phyloP scores from a whole-genome alignment of 1,140 invertebrate species.

The Drosophila ambigua region DNA sequence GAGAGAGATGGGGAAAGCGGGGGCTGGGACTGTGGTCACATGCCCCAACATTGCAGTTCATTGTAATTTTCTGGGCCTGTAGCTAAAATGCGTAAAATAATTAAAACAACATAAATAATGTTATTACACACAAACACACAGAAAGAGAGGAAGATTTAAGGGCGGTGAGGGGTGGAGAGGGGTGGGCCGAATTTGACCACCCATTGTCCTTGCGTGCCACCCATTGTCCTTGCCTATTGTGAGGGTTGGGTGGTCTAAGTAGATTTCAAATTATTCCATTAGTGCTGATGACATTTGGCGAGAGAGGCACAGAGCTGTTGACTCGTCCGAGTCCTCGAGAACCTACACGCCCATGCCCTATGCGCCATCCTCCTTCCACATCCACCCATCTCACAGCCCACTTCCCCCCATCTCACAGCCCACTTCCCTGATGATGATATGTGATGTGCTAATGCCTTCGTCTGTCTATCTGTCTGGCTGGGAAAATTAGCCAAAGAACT shows the following conservation, averaged over 20 bases:
- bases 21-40: slow-evolving; percentile 32
- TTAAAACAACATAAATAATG: slow-evolving; percentile 76
- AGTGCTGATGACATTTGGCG: slow-evolving; percentile 76
- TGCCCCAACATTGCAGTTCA: slow-evolving; percentile 48
- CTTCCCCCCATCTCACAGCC: not conserved
- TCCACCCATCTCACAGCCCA: too few relatives aligned
- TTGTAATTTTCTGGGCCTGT: slow-evolving; percentile 41
- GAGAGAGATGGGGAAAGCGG: slow-evolving; percentile 10
- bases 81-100: slow-evolving; percentile 69
- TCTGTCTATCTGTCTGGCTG: slow-evolving; percentile 16
- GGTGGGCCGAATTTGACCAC: slow-evolving; percentile 17
- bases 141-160: not conserved
- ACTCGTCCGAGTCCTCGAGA: not conserved
- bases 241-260: slow-evolving; percentile 50
- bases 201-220: slow-evolving; percentile 48
- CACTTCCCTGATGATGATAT: slow-evolving; percentile 56
- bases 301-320: slow-evolving; percentile 13
- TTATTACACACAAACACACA: slow-evolving; percentile 52
- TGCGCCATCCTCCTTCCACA: not conserved
- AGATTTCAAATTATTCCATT: slow-evolving; percentile 83
- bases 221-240: slow-evolving; percentile 44
- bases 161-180: not conserved
- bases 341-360: not conserved
- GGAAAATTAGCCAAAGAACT: slow-evolving; percentile 45
- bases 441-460: slow-evolving; percentile 66